Percentiles rank a stretch among this genome's conserved stretches.
Evolutionary conservation across 2,888 invertebrate species (phyloP).

Genomic region (Ditylenchus weischeri): DNA sequence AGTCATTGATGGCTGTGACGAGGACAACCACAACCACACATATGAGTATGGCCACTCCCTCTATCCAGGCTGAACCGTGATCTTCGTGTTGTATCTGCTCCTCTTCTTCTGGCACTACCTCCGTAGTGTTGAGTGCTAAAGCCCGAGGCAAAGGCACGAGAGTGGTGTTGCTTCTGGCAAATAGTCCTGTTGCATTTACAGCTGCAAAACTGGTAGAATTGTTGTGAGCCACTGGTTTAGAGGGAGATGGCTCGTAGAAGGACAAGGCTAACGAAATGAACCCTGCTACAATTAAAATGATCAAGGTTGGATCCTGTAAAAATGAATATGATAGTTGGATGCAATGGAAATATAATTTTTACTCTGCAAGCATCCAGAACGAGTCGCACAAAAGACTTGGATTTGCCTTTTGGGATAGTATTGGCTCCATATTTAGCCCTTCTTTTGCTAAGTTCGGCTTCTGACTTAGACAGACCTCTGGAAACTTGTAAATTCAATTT

Average conservation of each 20-base stretch:
- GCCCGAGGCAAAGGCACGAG: no score
- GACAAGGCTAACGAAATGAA: conserved; percentile 54
- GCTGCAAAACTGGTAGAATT: background rate
- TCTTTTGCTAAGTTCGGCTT: conserved; percentile 39
- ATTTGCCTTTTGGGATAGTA: conserved; percentile 51
- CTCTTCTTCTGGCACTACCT: background rate
- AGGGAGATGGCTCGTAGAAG: conserved; percentile 49
- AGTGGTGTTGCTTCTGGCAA: conserved; percentile 6
- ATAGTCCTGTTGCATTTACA: background rate
- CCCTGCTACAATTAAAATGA: conserved; percentile 54
- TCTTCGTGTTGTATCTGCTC: conserved; percentile 46
- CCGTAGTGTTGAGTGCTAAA: background rate
- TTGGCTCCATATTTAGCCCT: conserved; percentile 50
- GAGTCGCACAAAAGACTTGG: conserved; percentile 48
- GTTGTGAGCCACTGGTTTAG: background rate
- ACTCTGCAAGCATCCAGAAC: conserved; percentile 29
- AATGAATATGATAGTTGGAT: background rate
- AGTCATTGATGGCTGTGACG: conserved; percentile 65
- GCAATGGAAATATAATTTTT: conserved; percentile 11
- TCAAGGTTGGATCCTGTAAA: conserved; percentile 56
- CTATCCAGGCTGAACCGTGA: conserved; percentile 64
- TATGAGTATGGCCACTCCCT: conserved; percentile 64
- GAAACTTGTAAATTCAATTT: no score
- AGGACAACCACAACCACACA: conserved; percentile 65
- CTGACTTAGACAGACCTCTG: conserved; percentile 36